Evolutionary conservation across 2,888 invertebrate genomes (phyloP), one percentile per base, ranked within the genome.

Genomic region (Lingula anatina): DNA sequence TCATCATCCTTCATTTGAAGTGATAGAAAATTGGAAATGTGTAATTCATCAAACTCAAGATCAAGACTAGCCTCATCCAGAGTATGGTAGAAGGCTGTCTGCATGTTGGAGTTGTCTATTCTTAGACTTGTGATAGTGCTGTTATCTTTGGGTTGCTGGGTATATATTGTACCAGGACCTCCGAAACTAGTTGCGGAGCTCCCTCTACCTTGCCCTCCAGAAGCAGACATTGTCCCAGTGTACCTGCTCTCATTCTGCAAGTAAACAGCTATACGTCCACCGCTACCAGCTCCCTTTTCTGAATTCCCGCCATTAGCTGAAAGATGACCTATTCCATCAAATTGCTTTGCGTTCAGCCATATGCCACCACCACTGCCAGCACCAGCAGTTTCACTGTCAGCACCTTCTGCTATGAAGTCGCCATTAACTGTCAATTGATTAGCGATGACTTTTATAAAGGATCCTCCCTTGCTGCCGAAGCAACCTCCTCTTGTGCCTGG

Each of bases 341-440:
- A 41, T 20, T 46, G 54, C 15, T 51, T 27, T 26, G 36, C 50
- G 41, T 58, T 54, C 2, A 65, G 54, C 41, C 57, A 61, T 5
- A 67, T 55, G 51, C 67, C 66, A 2, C 67, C 67, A 9, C 67
- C 67, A 50, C 63, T 62, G 3, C 58, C 58, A 5, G 63, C 66
- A n/a, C 61, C 66, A 24, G 61, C 61, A 39, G 57, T 59, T n/a
- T 36, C 44, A 1, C 47, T 35, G 2, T 55, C 56, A 4, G 39
- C 54, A 5, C 66, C 67, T 43, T 56, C 55, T 20, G 64, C 63
- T 21, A 46, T 44, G n/a, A 67, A 48, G 2, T 56, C 54, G n/a
- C 67, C 67, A 55, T 66, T 62, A 4, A 67, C 44, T 2, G 53
- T 37, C 12, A 67, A 41, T n/a, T 58, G 54, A 42, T 59, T 59